A percentile compares a stretch with the other conserved stretches of the same genome.
These are phyloP conservation scores for Diloba caeruleocephala DNA, from an alignment of 2,888 invertebrate species.

Conservation along the genomic window DNA sequence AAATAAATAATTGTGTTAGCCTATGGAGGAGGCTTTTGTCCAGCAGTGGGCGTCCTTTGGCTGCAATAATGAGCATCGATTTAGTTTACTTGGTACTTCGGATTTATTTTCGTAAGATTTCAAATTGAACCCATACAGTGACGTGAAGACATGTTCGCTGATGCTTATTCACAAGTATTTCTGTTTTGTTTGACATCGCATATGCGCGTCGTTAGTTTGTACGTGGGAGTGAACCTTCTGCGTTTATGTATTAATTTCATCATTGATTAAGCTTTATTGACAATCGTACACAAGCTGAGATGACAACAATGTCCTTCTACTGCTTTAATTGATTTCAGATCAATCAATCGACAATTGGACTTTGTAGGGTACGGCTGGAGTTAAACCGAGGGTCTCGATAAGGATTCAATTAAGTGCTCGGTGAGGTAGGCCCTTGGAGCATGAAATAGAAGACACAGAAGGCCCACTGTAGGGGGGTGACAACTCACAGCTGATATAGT, in stretches of 20 bases:
- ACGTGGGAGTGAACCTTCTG: background rate
- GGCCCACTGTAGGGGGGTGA: background rate
- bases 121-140: too few species aligned
- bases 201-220: background rate
- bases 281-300: slow-evolving; percentile 2
- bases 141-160: too few species aligned
- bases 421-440: background rate
- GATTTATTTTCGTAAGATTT: too few species aligned
- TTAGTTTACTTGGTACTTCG: too few species aligned
- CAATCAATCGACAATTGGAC: slow-evolving; percentile 28
- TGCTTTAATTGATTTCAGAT: slow-evolving; percentile 48
- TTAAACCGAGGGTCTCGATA: slow-evolving; percentile 29
- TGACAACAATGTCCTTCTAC: background rate
- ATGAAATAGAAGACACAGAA: background rate
- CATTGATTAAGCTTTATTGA: slow-evolving; percentile 8
- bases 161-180: too few species aligned
- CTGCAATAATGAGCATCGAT: too few species aligned
- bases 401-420: slow-evolving; percentile 52
- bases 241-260: background rate
- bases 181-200: too few species aligned
- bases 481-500: too few species aligned
- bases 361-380: slow-evolving; percentile 9
- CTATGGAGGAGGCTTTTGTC: too few species aligned
- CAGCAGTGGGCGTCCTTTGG: too few species aligned
- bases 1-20: too few species aligned